These are phyloP conservation scores for Polypedilum pembai DNA, from an alignment of 1,140 invertebrate genomes.

Conservation along the genomic window DNA sequence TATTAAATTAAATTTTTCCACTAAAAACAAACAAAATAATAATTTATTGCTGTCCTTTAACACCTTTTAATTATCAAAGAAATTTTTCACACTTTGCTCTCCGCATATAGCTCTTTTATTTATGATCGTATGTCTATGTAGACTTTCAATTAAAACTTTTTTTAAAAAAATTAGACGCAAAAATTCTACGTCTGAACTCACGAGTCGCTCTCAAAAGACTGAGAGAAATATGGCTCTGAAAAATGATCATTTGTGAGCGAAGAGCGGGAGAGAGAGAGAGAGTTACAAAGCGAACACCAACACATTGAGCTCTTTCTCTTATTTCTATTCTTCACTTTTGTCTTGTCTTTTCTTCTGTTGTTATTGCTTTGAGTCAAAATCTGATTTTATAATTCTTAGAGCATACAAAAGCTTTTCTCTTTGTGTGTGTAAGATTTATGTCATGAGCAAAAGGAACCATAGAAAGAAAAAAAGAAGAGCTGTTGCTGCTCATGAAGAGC, in stretches of 20 bases:
- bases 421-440: neutral
- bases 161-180: neutral
- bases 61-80: neutral
- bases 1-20: neutral
- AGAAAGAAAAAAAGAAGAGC: neutral
- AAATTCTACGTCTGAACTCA: neutral
- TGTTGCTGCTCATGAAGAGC: neutral
- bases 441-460: neutral
- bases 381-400: constrained; percentile 12
- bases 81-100: neutral
- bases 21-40: neutral
- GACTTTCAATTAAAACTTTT: neutral
- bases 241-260: neutral
- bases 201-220: constrained; percentile 15
- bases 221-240: neutral
- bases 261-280: neutral
- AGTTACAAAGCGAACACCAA: neutral
- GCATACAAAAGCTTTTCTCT: neutral
- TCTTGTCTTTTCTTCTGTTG: neutral
- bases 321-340: constrained; percentile 2
- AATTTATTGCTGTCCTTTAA: neutral
- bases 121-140: no score
- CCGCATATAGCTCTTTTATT: neutral
- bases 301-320: neutral
- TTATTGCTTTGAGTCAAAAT: neutral